Evolutionary conservation across 2,113 vertebrate genomes (phyloP).

Genomic region (Glaucidium brasilianum): DNA sequence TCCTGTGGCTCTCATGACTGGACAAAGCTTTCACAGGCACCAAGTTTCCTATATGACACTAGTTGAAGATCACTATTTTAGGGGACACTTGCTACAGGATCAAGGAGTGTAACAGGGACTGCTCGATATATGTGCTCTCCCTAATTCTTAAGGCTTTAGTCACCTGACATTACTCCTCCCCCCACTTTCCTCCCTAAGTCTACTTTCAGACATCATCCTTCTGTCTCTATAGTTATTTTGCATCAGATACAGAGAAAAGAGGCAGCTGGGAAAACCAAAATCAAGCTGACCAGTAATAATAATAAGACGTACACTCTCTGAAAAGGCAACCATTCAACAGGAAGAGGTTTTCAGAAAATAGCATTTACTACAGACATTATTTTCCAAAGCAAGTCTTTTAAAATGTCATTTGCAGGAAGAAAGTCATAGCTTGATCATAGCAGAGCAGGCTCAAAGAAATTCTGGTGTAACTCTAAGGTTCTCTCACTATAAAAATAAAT

Average conservation of each 20-base stretch:
- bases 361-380: neutral
- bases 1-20: neutral
- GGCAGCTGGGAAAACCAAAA: neutral
- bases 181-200: neutral
- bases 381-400: neutral
- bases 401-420: neutral
- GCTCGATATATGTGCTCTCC: neutral
- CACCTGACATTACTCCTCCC: neutral
- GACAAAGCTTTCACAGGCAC: neutral
- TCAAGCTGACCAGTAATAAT: neutral
- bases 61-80: neutral
- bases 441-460: neutral
- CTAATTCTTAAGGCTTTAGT: neutral
- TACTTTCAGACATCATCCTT: neutral
- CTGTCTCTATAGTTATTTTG: neutral
- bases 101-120: neutral
- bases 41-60: neutral
- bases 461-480: neutral
- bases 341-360: slow-evolving; percentile 26
- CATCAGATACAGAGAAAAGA: neutral
- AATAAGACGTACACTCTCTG: neutral
- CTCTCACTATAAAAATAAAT: neutral
- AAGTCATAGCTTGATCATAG: neutral
- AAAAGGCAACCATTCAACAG: neutral
- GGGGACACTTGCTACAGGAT: neutral